Evolutionary conservation across 2,113 vertebrate genomes (phyloP).

Genomic region (Sphaerodactylus townsendi): DNA sequence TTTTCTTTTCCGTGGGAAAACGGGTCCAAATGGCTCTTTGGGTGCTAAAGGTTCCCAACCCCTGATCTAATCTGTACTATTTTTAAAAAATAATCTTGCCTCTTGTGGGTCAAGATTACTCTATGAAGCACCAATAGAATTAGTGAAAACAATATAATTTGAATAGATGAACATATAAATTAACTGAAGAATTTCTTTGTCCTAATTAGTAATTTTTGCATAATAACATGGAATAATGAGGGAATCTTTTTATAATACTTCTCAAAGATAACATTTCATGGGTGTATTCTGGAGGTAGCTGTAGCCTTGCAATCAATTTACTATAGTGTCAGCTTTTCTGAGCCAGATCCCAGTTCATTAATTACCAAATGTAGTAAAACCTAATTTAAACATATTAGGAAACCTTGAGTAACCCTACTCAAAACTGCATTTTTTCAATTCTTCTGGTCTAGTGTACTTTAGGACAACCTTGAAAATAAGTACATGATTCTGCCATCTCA

Average conservation of each 20-base stretch:
- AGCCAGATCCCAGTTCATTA: conserved; percentile 37
- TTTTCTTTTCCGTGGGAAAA: too few species aligned
- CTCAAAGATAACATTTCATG: conserved; percentile 41
- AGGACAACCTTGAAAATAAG: too few species aligned
- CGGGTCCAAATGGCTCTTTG: too few species aligned
- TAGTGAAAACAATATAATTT: conserved; percentile 63
- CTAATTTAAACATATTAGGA: conserved; percentile 40
- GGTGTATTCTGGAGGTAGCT: not conserved
- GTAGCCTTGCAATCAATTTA: too few species aligned
- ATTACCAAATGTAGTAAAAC: conserved; percentile 62
- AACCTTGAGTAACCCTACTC: not conserved
- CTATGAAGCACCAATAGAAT: conserved; percentile 58
- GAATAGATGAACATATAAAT: conserved; percentile 67
- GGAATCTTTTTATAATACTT: conserved; percentile 49
- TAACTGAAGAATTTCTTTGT: conserved; percentile 63
- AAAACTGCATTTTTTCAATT: too few species aligned
- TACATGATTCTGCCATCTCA: too few species aligned
- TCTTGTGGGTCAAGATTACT: conserved; percentile 64
- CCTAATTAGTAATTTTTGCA: conserved; percentile 69
- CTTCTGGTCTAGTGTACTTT: too few species aligned
- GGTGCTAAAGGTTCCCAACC: too few species aligned
- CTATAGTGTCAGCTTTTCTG: too few species aligned
- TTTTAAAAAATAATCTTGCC: conserved; percentile 37
- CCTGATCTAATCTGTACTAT: conserved; percentile 61
- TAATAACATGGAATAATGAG: conserved; percentile 65